Evolutionary conservation across 2,113 vertebrate species (phyloP).

Genomic region (Porphyrio hochstetteri): DNA sequence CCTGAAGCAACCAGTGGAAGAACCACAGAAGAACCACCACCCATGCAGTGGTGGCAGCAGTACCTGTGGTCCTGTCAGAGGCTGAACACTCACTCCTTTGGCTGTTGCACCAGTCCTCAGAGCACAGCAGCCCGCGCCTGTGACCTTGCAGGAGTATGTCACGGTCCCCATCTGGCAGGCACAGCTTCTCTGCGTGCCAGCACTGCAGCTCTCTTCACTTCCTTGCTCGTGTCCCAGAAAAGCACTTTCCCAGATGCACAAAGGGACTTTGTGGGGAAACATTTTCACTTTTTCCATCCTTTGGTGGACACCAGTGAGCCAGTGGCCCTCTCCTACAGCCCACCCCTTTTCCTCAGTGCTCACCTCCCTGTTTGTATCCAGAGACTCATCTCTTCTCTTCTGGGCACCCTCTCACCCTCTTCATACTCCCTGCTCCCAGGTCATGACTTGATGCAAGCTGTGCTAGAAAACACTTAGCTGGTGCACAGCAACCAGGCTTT

Average conservation of each 20-base stretch:
- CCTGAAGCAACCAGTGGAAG: background rate
- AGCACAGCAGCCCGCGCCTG: background rate
- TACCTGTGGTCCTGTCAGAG: no score
- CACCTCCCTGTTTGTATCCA: background rate
- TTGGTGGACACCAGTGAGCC: background rate
- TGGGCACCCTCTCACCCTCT: background rate
- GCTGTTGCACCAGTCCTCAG: background rate
- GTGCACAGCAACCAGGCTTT: background rate
- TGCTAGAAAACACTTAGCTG: background rate
- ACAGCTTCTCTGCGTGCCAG: background rate
- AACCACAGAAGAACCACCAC: background rate
- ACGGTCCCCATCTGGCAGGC: accelerated
- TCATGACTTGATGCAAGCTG: background rate
- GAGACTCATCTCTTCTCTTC: background rate
- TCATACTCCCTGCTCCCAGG: background rate
- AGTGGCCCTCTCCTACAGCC: background rate
- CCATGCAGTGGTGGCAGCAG: background rate
- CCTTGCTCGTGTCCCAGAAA: background rate
- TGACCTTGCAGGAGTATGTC: background rate
- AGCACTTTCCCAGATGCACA: background rate
- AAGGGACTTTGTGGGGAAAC: background rate
- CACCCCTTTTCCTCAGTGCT: background rate
- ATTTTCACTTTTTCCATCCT: background rate
- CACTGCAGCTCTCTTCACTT: background rate
- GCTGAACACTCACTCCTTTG: background rate